A percentile compares a stretch with the other conserved stretches of the same genome.
Conservation (phyloP, 1,140 invertebrate species). For the Bombus waltoni region DNA sequence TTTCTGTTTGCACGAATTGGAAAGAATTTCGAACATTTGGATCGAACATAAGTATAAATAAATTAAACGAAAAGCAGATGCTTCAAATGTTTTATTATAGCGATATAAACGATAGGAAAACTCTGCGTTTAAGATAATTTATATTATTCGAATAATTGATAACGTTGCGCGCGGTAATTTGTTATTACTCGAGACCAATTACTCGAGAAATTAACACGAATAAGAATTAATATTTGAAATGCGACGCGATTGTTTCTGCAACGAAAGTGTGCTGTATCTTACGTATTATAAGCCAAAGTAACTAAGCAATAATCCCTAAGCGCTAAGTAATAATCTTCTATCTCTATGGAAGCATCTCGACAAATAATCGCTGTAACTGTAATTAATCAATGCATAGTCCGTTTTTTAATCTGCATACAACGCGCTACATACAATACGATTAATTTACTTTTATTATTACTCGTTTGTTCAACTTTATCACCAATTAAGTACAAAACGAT, state of each 20-base stretch:
- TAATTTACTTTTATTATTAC: background rate
- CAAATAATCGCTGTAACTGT: background rate
- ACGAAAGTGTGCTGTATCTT: background rate
- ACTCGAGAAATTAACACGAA: no score
- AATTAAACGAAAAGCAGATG: no score
- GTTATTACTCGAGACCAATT: no score
- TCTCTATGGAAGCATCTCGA: background rate
- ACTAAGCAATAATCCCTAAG: no score
- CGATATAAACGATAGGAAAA: no score
- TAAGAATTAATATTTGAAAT: background rate
- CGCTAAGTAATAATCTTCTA: background rate
- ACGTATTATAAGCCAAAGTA: background rate
- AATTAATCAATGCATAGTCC: background rate
- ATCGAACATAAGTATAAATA: no score
- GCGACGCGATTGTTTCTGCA: background rate
- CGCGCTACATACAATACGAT: background rate
- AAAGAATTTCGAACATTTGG: no score
- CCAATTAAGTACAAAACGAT: background rate
- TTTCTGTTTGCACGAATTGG: no score
- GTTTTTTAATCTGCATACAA: background rate
- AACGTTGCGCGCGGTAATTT: no score
- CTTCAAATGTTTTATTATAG: no score
- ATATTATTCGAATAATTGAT: no score
- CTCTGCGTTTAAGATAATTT: no score
- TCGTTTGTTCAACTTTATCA: background rate